These are phyloP conservation scores for Anguilla pacifica DNA, from an alignment of 2,797 vertebrate genomes.

Conservation along the genomic window DNA sequence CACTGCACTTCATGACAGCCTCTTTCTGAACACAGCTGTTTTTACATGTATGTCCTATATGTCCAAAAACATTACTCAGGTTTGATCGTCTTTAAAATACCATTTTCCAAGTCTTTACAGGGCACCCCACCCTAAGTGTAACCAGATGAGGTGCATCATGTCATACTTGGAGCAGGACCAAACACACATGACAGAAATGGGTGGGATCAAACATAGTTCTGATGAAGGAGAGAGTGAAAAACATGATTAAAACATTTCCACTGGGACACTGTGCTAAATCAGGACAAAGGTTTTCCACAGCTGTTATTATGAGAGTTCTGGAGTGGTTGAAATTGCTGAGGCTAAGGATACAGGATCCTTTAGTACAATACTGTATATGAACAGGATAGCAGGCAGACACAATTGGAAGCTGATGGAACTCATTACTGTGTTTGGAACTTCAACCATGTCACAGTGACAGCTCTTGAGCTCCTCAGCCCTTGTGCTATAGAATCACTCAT, in stretches of 20 bases:
- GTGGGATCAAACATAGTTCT: constrained; percentile 84
- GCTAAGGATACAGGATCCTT: constrained; percentile 56
- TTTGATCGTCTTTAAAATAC: constrained; percentile 78
- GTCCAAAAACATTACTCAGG: constrained; percentile 65
- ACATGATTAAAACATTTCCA: constrained; percentile 80
- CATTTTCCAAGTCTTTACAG: constrained; percentile 75
- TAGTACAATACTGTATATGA: neutral
- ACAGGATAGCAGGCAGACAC: neutral
- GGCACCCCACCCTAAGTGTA: constrained; percentile 84
- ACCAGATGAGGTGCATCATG: constrained; percentile 86
- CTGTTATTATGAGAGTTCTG: constrained; percentile 75
- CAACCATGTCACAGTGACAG: neutral
- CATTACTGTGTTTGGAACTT: neutral
- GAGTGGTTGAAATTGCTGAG: constrained; percentile 68
- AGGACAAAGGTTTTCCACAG: constrained; percentile 76
- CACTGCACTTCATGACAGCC: neutral
- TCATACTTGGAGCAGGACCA: constrained; percentile 91
- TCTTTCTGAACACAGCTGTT: neutral
- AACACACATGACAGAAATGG: constrained; percentile 84
- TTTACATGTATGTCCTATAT: constrained; percentile 36
- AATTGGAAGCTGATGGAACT: neutral
- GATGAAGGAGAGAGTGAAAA: constrained; percentile 78
- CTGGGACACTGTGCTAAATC: constrained; percentile 79
- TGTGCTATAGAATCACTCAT: neutral
- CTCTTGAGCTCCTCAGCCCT: neutral